Evolutionary conservation across 2,797 vertebrate species (phyloP), one percentile per base, ranked within the genome.

Genomic region (Agapornis canus): DNA sequence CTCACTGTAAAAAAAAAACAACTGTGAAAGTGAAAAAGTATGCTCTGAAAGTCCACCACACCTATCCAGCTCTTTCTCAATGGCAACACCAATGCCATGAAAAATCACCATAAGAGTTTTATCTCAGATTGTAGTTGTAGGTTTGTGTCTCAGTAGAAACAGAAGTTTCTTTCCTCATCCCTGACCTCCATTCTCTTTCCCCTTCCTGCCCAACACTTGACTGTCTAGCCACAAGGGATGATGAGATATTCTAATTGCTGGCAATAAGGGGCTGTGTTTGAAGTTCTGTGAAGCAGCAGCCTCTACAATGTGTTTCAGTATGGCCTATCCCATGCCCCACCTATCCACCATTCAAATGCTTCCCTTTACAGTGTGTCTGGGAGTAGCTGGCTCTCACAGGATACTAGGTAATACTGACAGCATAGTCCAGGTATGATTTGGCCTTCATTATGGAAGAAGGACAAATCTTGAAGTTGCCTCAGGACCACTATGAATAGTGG

Each of bases 261-360:
- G 13, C 40, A 56, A 48, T 61, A 35, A 48, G 16, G 10, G 20
- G 5, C 3, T 31, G 32, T 54, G 12, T 78, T 86, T 56, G 48
- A 3, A 42, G 11, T 56, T 63, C 20, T 48, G 56, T 35, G 31
- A 61, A 78, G n/a, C 37, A 56, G 37, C 21, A 64, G 9, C 6
- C 26, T 48, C 14, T 37, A 49, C 22, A 49, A 19, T 5, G 22
- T 27, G 13, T 48, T 35, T 56, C 26, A 49, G 14, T 19, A 6
- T 20, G 43, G 26, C 15, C n/a, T 2, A 6, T 49, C 22, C 49
- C n/a, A 11, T 13, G 10, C 7, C 18, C 40, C 43, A 64, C 43
- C 12, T 37, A 20, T 13, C 31, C 10, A 13, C 11, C 1, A 0
- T 26, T 22, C 66, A 64, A 57, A 49, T 4, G 7, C 8, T 12